Base-by-base conservation (phyloP, 1,140 invertebrate species). In the Listronotus oregonensis region DNA sequence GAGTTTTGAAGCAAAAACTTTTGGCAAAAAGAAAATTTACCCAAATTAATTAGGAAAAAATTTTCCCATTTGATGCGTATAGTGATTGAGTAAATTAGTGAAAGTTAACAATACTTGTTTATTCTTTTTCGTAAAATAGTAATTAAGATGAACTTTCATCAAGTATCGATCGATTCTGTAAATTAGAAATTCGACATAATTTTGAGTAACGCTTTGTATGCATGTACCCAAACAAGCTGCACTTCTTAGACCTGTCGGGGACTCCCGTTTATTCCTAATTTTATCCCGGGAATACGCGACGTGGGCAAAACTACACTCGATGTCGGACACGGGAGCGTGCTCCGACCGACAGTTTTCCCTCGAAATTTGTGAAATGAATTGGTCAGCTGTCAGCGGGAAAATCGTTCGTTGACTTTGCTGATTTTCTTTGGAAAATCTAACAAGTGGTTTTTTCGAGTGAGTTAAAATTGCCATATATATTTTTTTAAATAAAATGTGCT, bases 231-330 rank as follows among this genome's bases (percentile, higher is more conserved):
- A 44, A 44, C 43, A 44, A n/a, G 43, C 17, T 44, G 17, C 17
- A 44, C 7, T n/a, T 44, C 43, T 44, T 18, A n/a, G 17, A 44
- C 7, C 18, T 21, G 4, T n/a, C 42, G 42, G 42, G 56, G 47
- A 59, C 21, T 47, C 56, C 54, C 56, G 34, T 37, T 37, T n/a
- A 49, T 59, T 59, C 55, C 56, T 59, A 59, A 18, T 37, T 47
- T 59, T 47, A 59, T 59, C 56, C 27, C 43, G 17, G 6, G 14
- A 14, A 14, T 12, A 12, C 34, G 17, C 40, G 56, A 59, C 56
- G 56, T 59, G 56, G 27, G 27, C 43, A 43, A 59, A 37, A 59
- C n/a, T 59, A 59, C 32, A 49, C 11, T 11, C 18, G 54, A 43
- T 14, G 40, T 18, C 31, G 17, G n/a, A 43, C n/a, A n/a, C 56